Evolutionary conservation across 53 echinoderm and acorn worm species (phyloP), one percentile per base, ranked within the genome.

Genomic region (Glandiceps talaboti): DNA sequence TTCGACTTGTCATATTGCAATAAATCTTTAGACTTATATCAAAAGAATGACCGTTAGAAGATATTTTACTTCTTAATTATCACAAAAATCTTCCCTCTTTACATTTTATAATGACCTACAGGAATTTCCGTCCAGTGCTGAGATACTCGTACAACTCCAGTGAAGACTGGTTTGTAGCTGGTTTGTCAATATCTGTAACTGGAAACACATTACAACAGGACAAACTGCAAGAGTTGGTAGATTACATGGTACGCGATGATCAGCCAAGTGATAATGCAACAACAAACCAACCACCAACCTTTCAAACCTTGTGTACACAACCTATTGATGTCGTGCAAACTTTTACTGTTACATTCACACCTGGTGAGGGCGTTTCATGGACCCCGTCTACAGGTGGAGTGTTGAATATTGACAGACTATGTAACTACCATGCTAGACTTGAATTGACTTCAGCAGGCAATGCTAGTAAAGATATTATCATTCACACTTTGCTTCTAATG

Each of bases 401-500:
- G 25, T n/a, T n/a, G n/a, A 77, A 27, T 31, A 31, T 90, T 30
- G 81, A 90, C 77, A 31, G 83, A 28, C 33, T 75, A 6, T 90
- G 90, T 86, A 29, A 26, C 1, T 90, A 90, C 75, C 73, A 80
- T 30, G 30, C 83, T 31, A 64, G 81, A 1, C 27, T 90, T 75
- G 83, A 77, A 30, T 80, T 90, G 72, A 30, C 1, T 30, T 74
- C 81, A 32, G 27, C 33, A 0, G 88, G 85, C 20, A 0, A 74
- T 1, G 89, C 84, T 0, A 80, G 31, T 0, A 76, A 78, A 0
- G 74, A 81, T 30, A 86, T 99, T 33, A 76, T 85, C n/a, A 85
- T 93, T 29, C 93, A 99, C 78, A 77, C 83, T 25, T 73, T 99
- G 30, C 81, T 93, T 29, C 26, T 99, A 28, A 31, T 99, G 33